phyloP scores from a whole-genome alignment of 2,113 vertebrate species.

The Zosterops lateralis region DNA sequence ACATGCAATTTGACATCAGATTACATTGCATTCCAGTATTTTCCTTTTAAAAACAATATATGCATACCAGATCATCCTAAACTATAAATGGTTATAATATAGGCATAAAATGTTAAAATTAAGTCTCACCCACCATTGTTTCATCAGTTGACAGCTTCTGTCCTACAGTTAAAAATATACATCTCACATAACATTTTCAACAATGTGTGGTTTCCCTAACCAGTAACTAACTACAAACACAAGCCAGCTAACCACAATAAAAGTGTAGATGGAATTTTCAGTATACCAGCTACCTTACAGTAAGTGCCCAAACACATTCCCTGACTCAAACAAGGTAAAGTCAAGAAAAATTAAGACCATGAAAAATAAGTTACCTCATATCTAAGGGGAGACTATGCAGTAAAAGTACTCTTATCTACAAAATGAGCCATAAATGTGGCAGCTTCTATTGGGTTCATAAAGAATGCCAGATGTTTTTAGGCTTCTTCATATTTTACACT shows the following conservation, averaged over 20 bases:
- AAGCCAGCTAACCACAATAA: background rate
- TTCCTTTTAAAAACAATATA: background rate
- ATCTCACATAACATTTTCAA: background rate
- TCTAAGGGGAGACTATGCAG: background rate
- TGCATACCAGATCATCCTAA: background rate
- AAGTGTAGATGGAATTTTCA: background rate
- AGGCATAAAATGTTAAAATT: background rate
- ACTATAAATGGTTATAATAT: background rate
- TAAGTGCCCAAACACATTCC: background rate
- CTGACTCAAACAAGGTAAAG: background rate
- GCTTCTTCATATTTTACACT: conserved; percentile 55
- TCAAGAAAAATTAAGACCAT: background rate
- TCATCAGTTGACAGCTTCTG: background rate
- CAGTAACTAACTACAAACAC: background rate
- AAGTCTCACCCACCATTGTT: background rate
- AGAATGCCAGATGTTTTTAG: background rate
- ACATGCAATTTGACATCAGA: background rate
- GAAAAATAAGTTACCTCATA: background rate
- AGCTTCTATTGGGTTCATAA: background rate
- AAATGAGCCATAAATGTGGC: background rate
- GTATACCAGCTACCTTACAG: background rate
- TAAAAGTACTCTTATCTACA: background rate
- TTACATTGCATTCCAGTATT: background rate
- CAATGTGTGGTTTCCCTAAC: background rate
- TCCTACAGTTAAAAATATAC: background rate